A percentile compares a stretch with the other conserved stretches of the same genome.
Conservation (phyloP, 1,140 invertebrate genomes). For the Araneus ventricosus region DNA sequence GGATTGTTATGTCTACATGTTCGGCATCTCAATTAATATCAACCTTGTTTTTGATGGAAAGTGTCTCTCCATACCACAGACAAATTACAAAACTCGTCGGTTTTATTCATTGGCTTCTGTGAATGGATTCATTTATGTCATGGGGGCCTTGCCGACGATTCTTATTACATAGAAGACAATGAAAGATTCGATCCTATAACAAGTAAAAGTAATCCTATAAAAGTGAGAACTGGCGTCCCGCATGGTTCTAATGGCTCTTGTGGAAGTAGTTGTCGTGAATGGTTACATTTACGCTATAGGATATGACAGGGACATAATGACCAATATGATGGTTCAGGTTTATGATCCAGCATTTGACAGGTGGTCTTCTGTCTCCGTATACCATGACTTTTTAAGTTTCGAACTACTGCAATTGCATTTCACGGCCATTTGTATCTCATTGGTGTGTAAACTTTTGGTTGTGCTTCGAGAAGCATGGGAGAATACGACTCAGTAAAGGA, state of each 20-base stretch:
- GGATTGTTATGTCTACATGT: constrained; percentile 40
- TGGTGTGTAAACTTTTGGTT: neutral
- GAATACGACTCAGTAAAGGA: constrained; percentile 18
- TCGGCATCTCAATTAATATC: neutral
- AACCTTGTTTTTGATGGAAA: neutral
- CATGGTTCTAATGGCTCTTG: constrained; percentile 16
- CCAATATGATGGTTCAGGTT: too few relatives aligned
- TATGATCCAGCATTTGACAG: neutral
- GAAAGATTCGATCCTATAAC: neutral
- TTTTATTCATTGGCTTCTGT: neutral
- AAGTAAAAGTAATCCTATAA: too few relatives aligned
- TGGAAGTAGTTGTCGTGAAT: neutral
- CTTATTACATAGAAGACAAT: neutral
- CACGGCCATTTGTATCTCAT: neutral
- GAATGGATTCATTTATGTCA: neutral
- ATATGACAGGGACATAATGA: neutral
- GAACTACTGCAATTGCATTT: neutral
- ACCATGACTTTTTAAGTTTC: neutral
- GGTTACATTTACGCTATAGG: constrained; percentile 31
- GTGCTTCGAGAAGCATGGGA: neutral
- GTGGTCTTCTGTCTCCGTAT: neutral
- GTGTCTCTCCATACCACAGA: neutral
- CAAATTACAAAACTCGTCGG: neutral
- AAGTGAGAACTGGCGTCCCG: neutral
- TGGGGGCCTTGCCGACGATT: neutral